Base-by-base conservation (phyloP, 2,797 vertebrate species). In the Thalassophryne amazonica region DNA sequence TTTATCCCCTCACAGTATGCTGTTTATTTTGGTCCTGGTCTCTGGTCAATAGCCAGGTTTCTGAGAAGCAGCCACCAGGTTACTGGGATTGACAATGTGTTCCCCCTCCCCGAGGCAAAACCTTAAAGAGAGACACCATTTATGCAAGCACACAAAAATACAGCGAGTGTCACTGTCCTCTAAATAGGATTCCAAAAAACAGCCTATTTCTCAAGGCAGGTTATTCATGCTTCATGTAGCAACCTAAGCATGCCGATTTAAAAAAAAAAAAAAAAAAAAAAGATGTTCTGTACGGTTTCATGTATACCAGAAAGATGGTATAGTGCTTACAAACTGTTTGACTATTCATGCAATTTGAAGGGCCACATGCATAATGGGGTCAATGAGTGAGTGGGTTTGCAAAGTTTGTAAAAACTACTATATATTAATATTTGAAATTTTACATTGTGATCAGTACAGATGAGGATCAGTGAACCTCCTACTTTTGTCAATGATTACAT, bases 1-100 rank as follows among this genome's bases (percentile, higher is more conserved):
- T 62, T 81, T 84, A 81, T 80, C 76, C 81, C 59, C 56, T 73
- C 65, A 57, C 54, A 59, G 72, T 66, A 53, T 68, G 63, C 68
- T 84, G 75, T 77, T 84, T 85, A 81, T 86, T 81, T 83, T 77
- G 60, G 76, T 81, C 59, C 60, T 43, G 57, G 73, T 76, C 69
- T 81, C 61, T 69, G 54, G 57, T 80, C 62, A 79, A 70, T 51
- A 72, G 70, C 43, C 76, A 73, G 55, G 54, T 71, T 81, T 84
- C 76, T 81, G 53, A 74, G 69, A 84, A 80, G 61, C 61, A 57
- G 58, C 42, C 49, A 52, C 35, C 49, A 61, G 45, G 61, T 77
- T 69, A 69, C 62, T 49, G 51, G 39, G 62, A 60, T 45, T 56
- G 64, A 75, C 63, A 60, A 19, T 13, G 17, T 16, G 69, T 63